phyloP scores from a whole-genome alignment of 1,140 invertebrate species.

The Vollenhovia emeryi region DNA sequence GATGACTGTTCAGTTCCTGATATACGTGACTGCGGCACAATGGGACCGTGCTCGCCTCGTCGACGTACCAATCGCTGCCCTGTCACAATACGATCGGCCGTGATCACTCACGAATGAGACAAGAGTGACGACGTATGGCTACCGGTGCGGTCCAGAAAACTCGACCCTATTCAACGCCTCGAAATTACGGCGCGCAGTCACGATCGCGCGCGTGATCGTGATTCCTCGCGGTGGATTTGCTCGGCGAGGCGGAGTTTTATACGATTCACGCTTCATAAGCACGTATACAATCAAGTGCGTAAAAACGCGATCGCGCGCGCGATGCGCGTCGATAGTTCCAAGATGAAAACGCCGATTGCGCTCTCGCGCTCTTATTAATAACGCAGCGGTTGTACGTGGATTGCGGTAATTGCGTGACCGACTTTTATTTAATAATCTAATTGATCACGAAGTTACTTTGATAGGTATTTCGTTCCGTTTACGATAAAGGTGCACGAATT shows the following conservation, averaged over 20 bases:
- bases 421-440: neutral
- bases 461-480: neutral
- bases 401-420: neutral
- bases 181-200: conserved; percentile 65
- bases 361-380: neutral
- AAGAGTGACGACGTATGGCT: conserved; percentile 70
- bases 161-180: conserved; percentile 65
- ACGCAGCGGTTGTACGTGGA: neutral
- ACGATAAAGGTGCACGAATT: neutral
- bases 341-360: conserved; percentile 6
- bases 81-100: conserved; percentile 75
- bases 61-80: conserved; percentile 73
- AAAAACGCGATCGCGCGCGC: neutral
- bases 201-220: conserved; percentile 74
- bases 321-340: neutral
- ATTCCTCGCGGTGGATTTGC: conserved; percentile 59
- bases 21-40: conserved; percentile 76
- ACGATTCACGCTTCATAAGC: conserved; percentile 54
- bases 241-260: conserved; percentile 35
- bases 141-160: conserved; percentile 63
- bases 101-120: conserved; percentile 73
- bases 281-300: conserved; percentile 31
- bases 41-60: conserved; percentile 67
- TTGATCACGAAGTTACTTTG: neutral
- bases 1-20: conserved; percentile 73